These are phyloP conservation scores for Gobio occitaniae DNA, from an alignment of 2,797 vertebrate genomes.

Conservation along the genomic window DNA sequence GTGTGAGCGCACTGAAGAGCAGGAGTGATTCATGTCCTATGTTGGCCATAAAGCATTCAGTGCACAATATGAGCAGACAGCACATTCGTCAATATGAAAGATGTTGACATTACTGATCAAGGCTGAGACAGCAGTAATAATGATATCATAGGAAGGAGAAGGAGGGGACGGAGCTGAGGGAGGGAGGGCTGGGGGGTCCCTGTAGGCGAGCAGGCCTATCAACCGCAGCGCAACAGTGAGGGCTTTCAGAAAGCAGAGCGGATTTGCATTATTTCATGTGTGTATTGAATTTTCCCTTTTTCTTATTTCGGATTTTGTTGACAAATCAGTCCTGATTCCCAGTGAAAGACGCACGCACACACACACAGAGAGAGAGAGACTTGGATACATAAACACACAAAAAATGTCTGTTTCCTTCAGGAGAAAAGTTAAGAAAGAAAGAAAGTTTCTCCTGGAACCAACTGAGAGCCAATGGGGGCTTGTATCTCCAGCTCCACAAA, in stretches of 20 bases:
- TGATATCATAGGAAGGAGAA: slow-evolving; percentile 84
- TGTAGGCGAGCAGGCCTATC: slow-evolving; percentile 78
- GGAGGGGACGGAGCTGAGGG: slow-evolving; percentile 66
- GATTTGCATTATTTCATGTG: slow-evolving; percentile 81
- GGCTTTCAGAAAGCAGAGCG: slow-evolving; percentile 62
- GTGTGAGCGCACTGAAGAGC: slow-evolving; percentile 75
- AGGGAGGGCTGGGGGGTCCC: slow-evolving; percentile 73
- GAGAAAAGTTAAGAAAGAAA: slow-evolving; percentile 36
- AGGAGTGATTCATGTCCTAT: slow-evolving; percentile 99
- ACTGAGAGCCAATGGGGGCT: background rate
- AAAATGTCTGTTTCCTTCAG: slow-evolving; percentile 52
- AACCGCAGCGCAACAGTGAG: slow-evolving; percentile 67
- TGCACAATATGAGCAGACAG: slow-evolving; percentile 97
- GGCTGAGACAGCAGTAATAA: slow-evolving; percentile 97
- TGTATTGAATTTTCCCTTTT: slow-evolving; percentile 76
- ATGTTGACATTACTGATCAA: slow-evolving; percentile 99
- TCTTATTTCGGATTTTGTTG: slow-evolving; percentile 65
- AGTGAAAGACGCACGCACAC: slow-evolving; percentile 44
- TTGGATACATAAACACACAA: slow-evolving; percentile 43
- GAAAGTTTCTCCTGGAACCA: background rate
- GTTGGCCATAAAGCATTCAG: slow-evolving; percentile 98
- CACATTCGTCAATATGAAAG: slow-evolving; percentile 99
- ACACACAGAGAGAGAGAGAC: slow-evolving; percentile 24
- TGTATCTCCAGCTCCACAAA: background rate
- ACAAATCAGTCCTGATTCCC: slow-evolving; percentile 78